Evolutionary conservation across 2,113 vertebrate genomes (phyloP).

Genomic region (Oncorhynchus nerka): DNA sequence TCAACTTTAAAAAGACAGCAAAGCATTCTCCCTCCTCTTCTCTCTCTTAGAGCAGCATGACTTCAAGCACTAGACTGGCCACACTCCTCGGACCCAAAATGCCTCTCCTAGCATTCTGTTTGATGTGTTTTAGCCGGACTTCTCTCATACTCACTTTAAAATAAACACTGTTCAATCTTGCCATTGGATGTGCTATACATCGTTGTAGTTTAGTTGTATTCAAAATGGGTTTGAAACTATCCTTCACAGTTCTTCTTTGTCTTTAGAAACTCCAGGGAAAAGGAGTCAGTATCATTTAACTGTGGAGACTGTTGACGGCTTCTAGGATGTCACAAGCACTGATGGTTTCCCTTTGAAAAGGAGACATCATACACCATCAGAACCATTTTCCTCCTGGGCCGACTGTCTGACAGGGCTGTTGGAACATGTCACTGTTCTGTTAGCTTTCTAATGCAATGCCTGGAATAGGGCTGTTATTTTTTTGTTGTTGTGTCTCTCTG

Average conservation of each 20-base stretch:
- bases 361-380: slow-evolving; percentile 22
- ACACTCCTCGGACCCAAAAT: background rate
- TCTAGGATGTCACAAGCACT: slow-evolving; percentile 8
- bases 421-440: slow-evolving; percentile 18
- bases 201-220: background rate
- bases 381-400: slow-evolving; percentile 24
- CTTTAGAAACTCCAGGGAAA: background rate
- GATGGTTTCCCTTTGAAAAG: slow-evolving; percentile 18
- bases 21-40: too few species aligned
- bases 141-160: background rate
- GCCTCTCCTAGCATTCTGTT: slow-evolving; percentile 1
- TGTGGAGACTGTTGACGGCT: slow-evolving; percentile 8
- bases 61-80: background rate
- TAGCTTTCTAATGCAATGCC: slow-evolving; percentile 1
- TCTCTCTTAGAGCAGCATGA: too few species aligned
- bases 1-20: background rate
- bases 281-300: slow-evolving; percentile 18
- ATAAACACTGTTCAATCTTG: background rate
- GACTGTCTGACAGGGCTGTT: slow-evolving; percentile 11
- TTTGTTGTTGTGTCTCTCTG: background rate
- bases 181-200: background rate
- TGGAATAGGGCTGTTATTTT: background rate
- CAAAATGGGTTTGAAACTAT: background rate
- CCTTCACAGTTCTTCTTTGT: background rate
- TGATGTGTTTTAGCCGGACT: background rate